Evolutionary conservation across 2,113 vertebrate genomes (phyloP).

Genomic region (Chloropsis cyanopogon): DNA sequence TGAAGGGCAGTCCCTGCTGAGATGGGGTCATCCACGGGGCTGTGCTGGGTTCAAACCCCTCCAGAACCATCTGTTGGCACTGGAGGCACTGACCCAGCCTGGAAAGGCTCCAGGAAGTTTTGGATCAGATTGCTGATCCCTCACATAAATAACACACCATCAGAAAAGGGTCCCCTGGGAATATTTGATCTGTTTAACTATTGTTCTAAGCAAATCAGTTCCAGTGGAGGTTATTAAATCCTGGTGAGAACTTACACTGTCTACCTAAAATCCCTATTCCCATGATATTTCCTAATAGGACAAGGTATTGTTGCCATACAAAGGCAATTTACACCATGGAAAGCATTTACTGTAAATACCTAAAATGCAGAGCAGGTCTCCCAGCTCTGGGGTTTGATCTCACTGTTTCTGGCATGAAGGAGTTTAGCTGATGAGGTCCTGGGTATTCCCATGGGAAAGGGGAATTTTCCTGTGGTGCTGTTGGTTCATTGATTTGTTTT

Average conservation of each 20-base stretch:
- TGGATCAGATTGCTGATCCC: not conserved
- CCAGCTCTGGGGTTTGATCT: not conserved
- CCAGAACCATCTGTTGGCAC: not conserved
- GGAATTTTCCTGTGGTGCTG: not conserved
- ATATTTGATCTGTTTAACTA: not conserved
- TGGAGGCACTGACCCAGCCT: not conserved
- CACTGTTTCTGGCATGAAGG: not conserved
- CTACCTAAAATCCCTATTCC: not conserved
- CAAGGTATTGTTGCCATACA: not conserved
- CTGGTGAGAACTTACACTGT: not conserved
- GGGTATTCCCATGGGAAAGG: not conserved
- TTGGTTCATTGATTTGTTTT: not conserved
- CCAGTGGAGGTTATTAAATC: not conserved
- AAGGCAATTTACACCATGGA: not conserved
- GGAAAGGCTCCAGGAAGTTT: not conserved
- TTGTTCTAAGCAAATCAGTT: not conserved
- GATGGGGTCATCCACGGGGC: accelerated
- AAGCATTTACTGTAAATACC: not conserved
- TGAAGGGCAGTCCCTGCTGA: not conserved
- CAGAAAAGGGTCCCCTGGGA: not conserved
- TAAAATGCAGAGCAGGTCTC: not conserved
- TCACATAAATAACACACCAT: not conserved
- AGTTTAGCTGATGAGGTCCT: accelerated
- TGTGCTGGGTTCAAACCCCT: not conserved
- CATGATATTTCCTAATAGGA: not conserved